phyloP scores from a whole-genome alignment of 2,797 vertebrate species.

The Gallinago nigripennis region DNA sequence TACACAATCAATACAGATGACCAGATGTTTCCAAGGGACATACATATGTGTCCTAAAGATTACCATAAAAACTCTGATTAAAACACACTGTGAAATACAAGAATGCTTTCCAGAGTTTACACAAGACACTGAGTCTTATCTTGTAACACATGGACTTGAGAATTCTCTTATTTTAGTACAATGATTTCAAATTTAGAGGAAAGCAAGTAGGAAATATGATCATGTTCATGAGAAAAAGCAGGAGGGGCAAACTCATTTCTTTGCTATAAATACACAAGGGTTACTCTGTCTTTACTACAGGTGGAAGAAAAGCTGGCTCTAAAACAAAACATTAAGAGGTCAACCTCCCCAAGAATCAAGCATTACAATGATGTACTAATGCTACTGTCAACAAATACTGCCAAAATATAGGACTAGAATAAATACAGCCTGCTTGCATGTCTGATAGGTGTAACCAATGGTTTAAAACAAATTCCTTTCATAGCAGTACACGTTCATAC shows the following conservation, averaged over 20 bases:
- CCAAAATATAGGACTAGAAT: not conserved
- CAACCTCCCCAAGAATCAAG: not conserved
- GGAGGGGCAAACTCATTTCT: not conserved
- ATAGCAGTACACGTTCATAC: not conserved
- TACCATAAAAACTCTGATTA: not conserved
- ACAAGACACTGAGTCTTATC: not conserved
- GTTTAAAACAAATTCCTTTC: slow-evolving; percentile 26
- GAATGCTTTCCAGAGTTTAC: not conserved
- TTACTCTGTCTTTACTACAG: not conserved
- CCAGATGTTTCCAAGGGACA: not conserved
- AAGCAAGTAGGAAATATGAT: not conserved
- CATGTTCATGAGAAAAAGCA: not conserved
- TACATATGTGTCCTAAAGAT: not conserved
- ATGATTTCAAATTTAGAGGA: not conserved
- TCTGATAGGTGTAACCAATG: not conserved
- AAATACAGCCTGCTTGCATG: not conserved
- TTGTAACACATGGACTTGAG: not conserved
- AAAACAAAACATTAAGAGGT: not conserved
- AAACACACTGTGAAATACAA: not conserved
- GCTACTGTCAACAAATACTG: not conserved
- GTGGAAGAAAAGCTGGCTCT: not conserved
- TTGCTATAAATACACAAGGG: not conserved
- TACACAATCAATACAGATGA: not conserved
- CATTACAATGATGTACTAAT: not conserved
- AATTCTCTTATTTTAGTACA: not conserved